These are phyloP conservation scores for Rhinolophus ferrumequinum DNA, from an alignment of 2,113 vertebrate species.

Conservation along the genomic window DNA sequence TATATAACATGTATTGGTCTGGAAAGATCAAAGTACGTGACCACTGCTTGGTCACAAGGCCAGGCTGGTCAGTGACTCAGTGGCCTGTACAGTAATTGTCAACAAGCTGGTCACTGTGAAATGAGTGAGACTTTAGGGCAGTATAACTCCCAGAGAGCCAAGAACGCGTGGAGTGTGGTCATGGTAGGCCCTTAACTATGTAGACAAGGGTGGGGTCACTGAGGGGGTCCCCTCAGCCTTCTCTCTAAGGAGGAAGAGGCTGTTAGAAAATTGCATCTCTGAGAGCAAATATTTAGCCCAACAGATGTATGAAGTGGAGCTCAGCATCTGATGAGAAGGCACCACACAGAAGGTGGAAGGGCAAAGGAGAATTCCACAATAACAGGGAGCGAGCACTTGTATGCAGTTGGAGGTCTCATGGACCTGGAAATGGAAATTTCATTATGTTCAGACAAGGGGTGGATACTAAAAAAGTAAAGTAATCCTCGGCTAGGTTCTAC, in stretches of 20 bases:
- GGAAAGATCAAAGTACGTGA: background rate
- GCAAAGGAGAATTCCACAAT: background rate
- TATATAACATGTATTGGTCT: background rate
- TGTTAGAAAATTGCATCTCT: background rate
- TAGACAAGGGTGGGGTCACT: background rate
- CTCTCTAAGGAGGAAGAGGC: background rate
- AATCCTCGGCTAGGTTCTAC: background rate
- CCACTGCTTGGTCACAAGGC: background rate
- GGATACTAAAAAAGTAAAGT: background rate
- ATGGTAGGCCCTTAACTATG: background rate
- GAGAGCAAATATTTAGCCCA: background rate
- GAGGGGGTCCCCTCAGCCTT: background rate
- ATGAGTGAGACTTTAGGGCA: background rate
- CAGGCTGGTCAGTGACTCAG: background rate
- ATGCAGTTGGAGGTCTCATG: rapidly evolving
- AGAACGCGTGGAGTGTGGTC: rapidly evolving
- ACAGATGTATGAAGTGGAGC: background rate
- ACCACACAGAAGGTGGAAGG: background rate
- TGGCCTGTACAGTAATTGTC: background rate
- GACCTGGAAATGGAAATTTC: background rate
- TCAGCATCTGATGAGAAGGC: background rate
- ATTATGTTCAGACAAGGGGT: background rate
- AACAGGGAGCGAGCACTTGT: background rate
- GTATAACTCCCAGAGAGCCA: background rate
- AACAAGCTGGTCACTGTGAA: background rate